phyloP scores from a whole-genome alignment of 2,797 vertebrate species.

The Florisuga fusca region DNA sequence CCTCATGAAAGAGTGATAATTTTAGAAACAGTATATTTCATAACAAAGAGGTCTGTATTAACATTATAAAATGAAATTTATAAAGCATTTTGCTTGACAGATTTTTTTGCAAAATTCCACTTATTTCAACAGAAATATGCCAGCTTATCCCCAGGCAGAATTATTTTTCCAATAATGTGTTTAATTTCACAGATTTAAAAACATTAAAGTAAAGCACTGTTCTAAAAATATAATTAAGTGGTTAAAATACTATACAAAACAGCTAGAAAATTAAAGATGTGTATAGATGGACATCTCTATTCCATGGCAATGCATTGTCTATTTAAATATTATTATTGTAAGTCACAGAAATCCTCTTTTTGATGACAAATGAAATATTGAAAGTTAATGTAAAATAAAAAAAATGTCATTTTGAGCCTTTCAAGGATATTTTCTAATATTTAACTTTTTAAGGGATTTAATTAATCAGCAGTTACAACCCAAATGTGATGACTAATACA shows the following conservation, averaged over 20 bases:
- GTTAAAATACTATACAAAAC: not conserved
- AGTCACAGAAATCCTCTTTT: not conserved
- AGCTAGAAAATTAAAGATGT: not conserved
- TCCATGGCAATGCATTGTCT: not conserved
- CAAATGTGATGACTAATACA: not conserved
- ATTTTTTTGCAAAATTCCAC: not conserved
- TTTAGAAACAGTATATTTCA: not conserved
- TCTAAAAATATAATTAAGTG: not conserved
- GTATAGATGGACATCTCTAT: not conserved
- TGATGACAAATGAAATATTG: not conserved
- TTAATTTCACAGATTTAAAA: conserved; percentile 14
- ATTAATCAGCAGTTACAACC: not conserved
- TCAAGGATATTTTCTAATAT: not conserved
- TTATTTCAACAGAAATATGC: not conserved
- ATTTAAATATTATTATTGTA: not conserved
- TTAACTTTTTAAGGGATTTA: not conserved
- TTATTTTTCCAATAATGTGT: not conserved
- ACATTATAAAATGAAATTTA: not conserved
- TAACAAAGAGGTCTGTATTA: not conserved
- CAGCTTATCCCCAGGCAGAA: not conserved
- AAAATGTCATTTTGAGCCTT: not conserved
- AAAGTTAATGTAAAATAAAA: not conserved
- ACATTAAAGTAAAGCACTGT: not conserved
- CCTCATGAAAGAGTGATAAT: not conserved
- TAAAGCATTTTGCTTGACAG: not conserved